phyloP scores from a whole-genome alignment of 2,888 invertebrate species.

The Hoplodrina blanda region DNA sequence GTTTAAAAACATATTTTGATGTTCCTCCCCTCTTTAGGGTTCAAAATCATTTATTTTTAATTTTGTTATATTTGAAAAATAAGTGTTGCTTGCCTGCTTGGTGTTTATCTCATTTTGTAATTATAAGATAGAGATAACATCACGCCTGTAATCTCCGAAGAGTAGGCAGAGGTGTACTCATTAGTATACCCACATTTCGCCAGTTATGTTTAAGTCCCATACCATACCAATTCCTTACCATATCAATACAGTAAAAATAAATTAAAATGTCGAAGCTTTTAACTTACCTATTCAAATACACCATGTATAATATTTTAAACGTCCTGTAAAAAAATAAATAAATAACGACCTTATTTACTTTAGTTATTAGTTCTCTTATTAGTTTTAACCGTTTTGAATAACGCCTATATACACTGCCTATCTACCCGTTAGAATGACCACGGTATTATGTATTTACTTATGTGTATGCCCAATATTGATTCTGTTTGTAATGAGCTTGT shows the following conservation, averaged over 20 bases:
- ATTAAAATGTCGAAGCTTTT: too few species aligned
- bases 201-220: too few species aligned
- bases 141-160: too few species aligned
- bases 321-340: neutral
- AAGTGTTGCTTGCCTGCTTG: neutral
- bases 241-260: too few species aligned
- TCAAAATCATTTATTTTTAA: slow-evolving; percentile 8
- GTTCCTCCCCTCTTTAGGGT: slow-evolving; percentile 39
- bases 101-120: neutral
- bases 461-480: slow-evolving; percentile 29
- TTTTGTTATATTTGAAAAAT: slow-evolving; percentile 11
- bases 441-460: slow-evolving; percentile 2
- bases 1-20: slow-evolving; percentile 78
- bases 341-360: neutral
- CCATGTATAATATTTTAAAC: too few species aligned
- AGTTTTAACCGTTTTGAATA: slow-evolving; percentile 16
- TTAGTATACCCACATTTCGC: too few species aligned
- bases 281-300: too few species aligned
- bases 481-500: slow-evolving; percentile 38
- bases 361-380: neutral
- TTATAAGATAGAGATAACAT: too few species aligned
- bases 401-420: neutral
- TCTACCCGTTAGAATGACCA: slow-evolving; percentile 18
- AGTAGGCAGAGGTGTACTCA: too few species aligned
- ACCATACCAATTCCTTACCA: too few species aligned